Conservation (phyloP, 2,797 vertebrate genomes). For the Ctenosaura bakeri region DNA sequence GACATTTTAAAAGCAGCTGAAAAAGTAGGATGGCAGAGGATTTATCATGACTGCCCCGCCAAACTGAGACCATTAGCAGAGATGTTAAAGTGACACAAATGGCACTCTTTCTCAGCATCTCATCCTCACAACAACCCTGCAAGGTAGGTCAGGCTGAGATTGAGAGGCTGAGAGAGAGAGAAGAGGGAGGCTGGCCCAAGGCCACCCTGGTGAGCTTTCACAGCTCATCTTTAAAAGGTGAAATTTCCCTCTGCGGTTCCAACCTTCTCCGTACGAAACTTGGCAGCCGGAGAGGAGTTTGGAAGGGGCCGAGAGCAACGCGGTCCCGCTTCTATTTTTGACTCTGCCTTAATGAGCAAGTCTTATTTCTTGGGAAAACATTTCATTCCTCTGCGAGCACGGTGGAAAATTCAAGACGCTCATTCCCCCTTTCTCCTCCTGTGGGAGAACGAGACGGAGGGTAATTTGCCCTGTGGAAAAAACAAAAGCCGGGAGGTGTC, state of each 20-base stretch:
- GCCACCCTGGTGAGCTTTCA: background rate
- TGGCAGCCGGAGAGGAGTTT: fast-evolving
- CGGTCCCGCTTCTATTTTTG: background rate
- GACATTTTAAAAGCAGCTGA: too few species aligned
- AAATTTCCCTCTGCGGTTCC: background rate
- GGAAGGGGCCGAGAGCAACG: background rate
- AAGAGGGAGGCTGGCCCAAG: background rate
- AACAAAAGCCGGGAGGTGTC: background rate
- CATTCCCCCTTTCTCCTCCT: background rate
- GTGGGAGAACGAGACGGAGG: fast-evolving
- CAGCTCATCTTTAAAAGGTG: background rate
- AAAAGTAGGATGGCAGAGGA: too few species aligned
- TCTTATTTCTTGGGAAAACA: background rate
- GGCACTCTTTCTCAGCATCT: too few species aligned
- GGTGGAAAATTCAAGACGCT: background rate
- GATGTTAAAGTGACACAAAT: too few species aligned
- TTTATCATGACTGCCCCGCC: too few species aligned
- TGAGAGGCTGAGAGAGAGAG: background rate
- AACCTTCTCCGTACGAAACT: background rate
- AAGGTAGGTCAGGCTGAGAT: background rate
- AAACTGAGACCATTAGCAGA: too few species aligned
- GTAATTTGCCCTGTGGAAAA: background rate
- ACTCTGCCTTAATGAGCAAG: background rate
- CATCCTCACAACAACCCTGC: too few species aligned
- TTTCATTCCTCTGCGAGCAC: background rate